phyloP scores from a whole-genome alignment of 1,140 invertebrate species.

The Centruroides sculpturatus region DNA sequence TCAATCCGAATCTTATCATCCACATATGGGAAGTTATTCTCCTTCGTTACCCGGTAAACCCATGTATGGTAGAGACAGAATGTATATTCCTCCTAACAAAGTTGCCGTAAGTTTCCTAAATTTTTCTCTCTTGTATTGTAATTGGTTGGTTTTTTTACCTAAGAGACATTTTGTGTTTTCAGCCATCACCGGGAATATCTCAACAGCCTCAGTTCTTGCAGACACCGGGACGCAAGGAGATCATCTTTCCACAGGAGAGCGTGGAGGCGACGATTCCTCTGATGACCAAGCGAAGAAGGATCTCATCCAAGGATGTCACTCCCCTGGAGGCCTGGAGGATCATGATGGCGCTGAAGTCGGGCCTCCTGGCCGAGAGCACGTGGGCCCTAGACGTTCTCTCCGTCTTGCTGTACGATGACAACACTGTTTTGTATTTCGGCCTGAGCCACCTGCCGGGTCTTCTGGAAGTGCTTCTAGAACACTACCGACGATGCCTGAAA shows the following conservation, averaged over 20 bases:
- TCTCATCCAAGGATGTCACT: conserved; percentile 58
- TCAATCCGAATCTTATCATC: too few species aligned
- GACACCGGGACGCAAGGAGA: conserved; percentile 18
- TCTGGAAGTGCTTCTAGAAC: conserved; percentile 77
- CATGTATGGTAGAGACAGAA: too few species aligned
- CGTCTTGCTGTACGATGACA: conserved; percentile 82
- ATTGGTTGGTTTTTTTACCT: too few species aligned
- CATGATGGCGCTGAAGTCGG: conserved; percentile 93
- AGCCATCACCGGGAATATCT: too few species aligned
- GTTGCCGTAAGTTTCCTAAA: too few species aligned
- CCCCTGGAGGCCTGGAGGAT: conserved; percentile 91
- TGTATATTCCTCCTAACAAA: too few species aligned
- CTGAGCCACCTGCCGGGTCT: conserved; percentile 80
- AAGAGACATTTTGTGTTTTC: too few species aligned
- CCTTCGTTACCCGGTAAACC: too few species aligned
- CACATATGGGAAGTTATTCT: too few species aligned
- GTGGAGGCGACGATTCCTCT: conserved; percentile 81
- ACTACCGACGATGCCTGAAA: conserved; percentile 53
- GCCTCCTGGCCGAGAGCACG: conserved; percentile 83
- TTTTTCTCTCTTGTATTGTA: too few species aligned
- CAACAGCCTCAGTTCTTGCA: too few species aligned
- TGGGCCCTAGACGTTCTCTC: conserved; percentile 90
- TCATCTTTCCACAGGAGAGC: conserved; percentile 68
- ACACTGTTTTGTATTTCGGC: conserved; percentile 80
- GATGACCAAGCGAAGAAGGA: conserved; percentile 63